Evolutionary conservation across 2,113 vertebrate genomes (phyloP).

Genomic region (Hymenochirus boettgeri): DNA sequence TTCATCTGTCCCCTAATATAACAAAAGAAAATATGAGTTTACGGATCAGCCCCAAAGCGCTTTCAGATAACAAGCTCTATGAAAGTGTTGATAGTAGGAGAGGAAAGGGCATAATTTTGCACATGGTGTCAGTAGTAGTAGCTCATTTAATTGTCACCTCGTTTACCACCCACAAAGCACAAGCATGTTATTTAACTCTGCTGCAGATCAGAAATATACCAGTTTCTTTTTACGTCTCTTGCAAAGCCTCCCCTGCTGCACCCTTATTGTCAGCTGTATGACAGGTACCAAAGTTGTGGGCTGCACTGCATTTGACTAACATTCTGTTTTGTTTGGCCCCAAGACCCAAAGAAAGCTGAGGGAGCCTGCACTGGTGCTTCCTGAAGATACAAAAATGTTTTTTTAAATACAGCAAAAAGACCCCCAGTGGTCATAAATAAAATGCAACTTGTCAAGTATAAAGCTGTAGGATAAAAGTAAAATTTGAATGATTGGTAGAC

Average conservation of each 20-base stretch:
- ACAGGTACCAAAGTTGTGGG: slow-evolving; percentile 17
- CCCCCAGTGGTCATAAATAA: no score
- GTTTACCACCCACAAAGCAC: slow-evolving; percentile 25
- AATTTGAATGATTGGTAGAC: no score
- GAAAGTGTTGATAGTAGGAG: slow-evolving; percentile 12
- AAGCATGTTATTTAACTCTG: slow-evolving; percentile 33
- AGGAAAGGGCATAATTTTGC: slow-evolving; percentile 34
- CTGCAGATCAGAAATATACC: slow-evolving; percentile 4
- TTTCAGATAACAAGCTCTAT: slow-evolving; percentile 26
- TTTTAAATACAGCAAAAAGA: no score
- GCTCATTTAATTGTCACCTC: slow-evolving; percentile 30
- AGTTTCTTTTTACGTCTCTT: slow-evolving; percentile 21
- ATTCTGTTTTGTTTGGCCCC: slow-evolving; percentile 24
- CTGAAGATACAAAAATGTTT: no score
- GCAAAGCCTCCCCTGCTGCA: slow-evolving; percentile 18
- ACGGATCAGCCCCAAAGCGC: slow-evolving; percentile 9
- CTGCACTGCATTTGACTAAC: slow-evolving; percentile 25
- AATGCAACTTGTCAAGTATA: no score
- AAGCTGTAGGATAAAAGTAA: no score
- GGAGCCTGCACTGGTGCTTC: no score
- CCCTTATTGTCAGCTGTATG: slow-evolving; percentile 27
- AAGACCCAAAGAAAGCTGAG: slow-evolving; percentile 12
- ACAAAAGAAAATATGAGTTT: slow-evolving; percentile 20
- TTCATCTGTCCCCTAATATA: slow-evolving; percentile 12
- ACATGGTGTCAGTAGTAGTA: slow-evolving; percentile 7